These are phyloP conservation scores for Lepetodrilus schrolli DNA, from an alignment of 2,888 invertebrate species.

Conservation along the genomic window DNA sequence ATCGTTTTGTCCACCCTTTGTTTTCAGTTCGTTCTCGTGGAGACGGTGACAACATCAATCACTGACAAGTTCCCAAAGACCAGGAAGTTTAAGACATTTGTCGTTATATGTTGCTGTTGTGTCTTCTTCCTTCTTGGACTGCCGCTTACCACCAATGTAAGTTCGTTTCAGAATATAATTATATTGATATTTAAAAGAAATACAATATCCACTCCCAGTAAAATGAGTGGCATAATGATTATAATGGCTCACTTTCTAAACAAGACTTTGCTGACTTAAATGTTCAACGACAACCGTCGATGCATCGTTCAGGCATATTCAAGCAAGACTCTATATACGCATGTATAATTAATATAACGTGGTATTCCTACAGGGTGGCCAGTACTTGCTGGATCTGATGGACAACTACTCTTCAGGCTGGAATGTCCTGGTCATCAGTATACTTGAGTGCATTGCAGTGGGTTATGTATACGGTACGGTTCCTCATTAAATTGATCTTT, in stretches of 20 bases:
- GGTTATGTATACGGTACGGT: slow-evolving; percentile 80
- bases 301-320: no score
- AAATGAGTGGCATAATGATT: no score
- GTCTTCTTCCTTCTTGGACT: slow-evolving; percentile 68
- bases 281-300: no score
- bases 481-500: no score
- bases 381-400: slow-evolving; percentile 69
- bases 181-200: no score
- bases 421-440: slow-evolving; percentile 80
- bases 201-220: no score
- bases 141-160: slow-evolving; percentile 65
- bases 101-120: slow-evolving; percentile 52
- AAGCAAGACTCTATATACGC: background rate
- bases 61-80: slow-evolving; percentile 72
- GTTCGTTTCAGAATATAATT: no score
- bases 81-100: slow-evolving; percentile 74
- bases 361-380: slow-evolving; percentile 58
- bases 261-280: no score
- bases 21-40: slow-evolving; percentile 74
- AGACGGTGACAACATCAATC: slow-evolving; percentile 74
- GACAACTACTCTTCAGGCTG: slow-evolving; percentile 72
- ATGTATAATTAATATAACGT: background rate
- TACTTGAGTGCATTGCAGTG: slow-evolving; percentile 82
- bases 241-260: no score
- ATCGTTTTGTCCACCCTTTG: no score